Evolutionary conservation across 2,113 vertebrate genomes (phyloP).

Genomic region (Todiramphus saurophagus): DNA sequence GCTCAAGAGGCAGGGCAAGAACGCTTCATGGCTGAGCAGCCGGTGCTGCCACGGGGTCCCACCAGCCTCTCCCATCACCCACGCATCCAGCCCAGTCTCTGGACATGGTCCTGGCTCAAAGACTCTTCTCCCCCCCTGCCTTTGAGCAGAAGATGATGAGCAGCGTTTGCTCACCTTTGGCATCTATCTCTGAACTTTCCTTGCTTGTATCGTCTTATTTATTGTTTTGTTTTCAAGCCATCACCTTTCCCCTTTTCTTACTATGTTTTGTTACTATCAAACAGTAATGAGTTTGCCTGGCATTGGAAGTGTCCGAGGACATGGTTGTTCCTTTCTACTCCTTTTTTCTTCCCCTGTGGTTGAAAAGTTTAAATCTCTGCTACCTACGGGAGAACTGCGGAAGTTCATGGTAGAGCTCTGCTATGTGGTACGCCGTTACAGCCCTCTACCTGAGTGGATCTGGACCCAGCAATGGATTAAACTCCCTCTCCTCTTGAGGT

Average conservation of each 20-base stretch:
- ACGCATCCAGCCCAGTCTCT: fast-evolving
- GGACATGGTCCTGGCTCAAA: too few species aligned
- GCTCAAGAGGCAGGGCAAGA: not conserved
- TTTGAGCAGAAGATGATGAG: too few species aligned
- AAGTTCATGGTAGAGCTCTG: not conserved
- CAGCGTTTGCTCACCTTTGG: not conserved
- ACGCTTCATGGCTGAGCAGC: not conserved
- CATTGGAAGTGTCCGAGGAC: not conserved
- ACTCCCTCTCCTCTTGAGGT: not conserved
- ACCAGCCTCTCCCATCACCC: not conserved
- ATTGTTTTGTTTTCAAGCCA: not conserved
- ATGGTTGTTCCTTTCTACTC: not conserved
- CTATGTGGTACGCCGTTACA: not conserved
- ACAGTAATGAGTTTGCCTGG: too few species aligned
- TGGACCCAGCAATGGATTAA: not conserved
- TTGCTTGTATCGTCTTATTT: not conserved
- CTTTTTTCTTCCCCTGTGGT: not conserved
- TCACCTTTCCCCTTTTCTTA: not conserved
- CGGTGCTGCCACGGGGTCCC: not conserved
- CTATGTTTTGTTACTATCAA: not conserved
- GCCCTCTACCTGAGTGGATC: not conserved
- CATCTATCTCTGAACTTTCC: not conserved
- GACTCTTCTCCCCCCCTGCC: not conserved
- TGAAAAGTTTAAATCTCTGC: not conserved
- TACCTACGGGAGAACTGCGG: not conserved